These are phyloP conservation scores for Cyanoderma ruficeps DNA, from an alignment of 2,113 vertebrate genomes.

Conservation along the genomic window DNA sequence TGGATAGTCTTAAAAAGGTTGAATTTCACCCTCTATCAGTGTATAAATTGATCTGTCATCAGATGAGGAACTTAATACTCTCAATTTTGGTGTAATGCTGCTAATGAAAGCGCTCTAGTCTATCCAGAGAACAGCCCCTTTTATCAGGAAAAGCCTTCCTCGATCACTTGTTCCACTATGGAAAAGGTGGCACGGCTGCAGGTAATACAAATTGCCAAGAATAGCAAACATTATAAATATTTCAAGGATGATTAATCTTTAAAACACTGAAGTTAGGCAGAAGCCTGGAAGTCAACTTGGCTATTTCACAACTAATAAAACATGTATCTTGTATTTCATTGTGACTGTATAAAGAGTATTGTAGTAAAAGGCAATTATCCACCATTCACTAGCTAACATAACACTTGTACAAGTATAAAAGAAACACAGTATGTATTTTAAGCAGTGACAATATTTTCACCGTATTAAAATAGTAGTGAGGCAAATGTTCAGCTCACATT, in stretches of 20 bases:
- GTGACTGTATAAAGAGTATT: slow-evolving; percentile 39
- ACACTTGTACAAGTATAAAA: slow-evolving; percentile 40
- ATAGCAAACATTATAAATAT: slow-evolving; percentile 64
- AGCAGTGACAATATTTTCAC: slow-evolving; percentile 38
- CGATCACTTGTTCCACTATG: background rate
- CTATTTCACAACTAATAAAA: slow-evolving; percentile 70
- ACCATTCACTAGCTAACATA: slow-evolving; percentile 49
- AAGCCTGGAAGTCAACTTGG: slow-evolving; percentile 55
- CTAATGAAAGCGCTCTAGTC: background rate
- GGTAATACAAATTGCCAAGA: slow-evolving; percentile 52
- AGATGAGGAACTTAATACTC: slow-evolving; percentile 7
- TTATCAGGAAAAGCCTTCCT: slow-evolving; percentile 1
- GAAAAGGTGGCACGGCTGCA: slow-evolving; percentile 24
- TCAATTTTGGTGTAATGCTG: background rate
- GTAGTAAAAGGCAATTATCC: slow-evolving; percentile 58
- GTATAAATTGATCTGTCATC: slow-evolving; percentile 34
- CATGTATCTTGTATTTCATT: slow-evolving; percentile 61
- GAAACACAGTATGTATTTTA: slow-evolving; percentile 53
- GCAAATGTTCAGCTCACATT: slow-evolving; percentile 48
- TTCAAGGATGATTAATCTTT: slow-evolving; percentile 68
- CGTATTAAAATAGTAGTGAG: slow-evolving; percentile 40
- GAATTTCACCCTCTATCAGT: slow-evolving; percentile 39
- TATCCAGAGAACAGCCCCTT: background rate
- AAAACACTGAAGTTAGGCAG: slow-evolving; percentile 64
- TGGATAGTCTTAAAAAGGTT: background rate